Base-by-base conservation (phyloP, 2,888 invertebrate genomes). In the Corythucha ciliata region DNA sequence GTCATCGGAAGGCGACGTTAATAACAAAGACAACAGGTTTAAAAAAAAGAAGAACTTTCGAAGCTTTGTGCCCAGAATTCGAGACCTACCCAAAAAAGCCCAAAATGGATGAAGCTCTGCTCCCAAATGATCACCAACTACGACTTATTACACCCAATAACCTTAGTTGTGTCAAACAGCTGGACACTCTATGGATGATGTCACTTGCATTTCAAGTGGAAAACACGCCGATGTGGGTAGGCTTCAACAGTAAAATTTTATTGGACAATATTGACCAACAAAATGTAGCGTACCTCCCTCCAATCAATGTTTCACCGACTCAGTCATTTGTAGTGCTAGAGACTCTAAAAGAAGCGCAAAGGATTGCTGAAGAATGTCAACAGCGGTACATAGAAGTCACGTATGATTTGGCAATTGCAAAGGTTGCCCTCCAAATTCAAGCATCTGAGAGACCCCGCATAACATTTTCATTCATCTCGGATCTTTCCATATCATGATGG, bases 361-460 rank as follows among this genome's bases (percentile, higher is more conserved):
- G 32, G 12, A 32, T 44, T 2, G n/a, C 4, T 18, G 44, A 44
- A 21, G 44, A 44, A 47, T 47, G 33, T 34, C 22, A 36, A n/a
- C 47, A 47, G 22, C 24, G 16, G 16, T 8, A 14, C 3, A 47
- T 47, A 7, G 8, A 34, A 12, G 33, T 21, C 34, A 24, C 47
- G 4, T 47, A 47, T 20, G 47, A 47, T 24, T 16, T 47, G 18
- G 14, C 5, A 12, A 47, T 47, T 37, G 47, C 47, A 3, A 6
- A 16, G 20, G 36, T 47, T 33, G 47, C 47, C 16, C 21, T 47
- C 5, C 10, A 47, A 21, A 47, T 47, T 7, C 47, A 47, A 16
- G 16, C 14, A 7, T 5, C 33, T 3, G 47, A 47, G 3, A 2
- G 6, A 5, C 47, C 47, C 3, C 6, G 12, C 20, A 47, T n/a